Evolutionary conservation across 1,140 invertebrate species (phyloP).

Genomic region (Pemphigus obesinymphae): DNA sequence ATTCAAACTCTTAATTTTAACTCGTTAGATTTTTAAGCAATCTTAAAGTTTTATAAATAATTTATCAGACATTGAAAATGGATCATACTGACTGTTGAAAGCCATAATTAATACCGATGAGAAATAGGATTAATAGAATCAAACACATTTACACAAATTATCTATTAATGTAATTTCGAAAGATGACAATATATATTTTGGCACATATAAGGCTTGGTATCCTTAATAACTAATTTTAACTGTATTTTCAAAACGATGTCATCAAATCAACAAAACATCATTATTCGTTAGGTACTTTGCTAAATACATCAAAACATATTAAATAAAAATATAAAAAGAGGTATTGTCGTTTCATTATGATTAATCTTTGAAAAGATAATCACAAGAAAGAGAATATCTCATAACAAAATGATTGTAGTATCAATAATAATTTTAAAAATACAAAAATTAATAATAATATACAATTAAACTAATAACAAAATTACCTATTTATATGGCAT

Average conservation of each 20-base stretch:
- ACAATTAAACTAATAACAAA: slow-evolving; percentile 39
- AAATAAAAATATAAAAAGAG: slow-evolving; percentile 29
- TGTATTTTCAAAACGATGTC: background rate
- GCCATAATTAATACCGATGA: too few relatives aligned
- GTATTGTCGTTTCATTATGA: slow-evolving; percentile 39
- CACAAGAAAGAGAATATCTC: slow-evolving; percentile 40
- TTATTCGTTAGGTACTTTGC: background rate
- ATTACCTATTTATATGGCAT: slow-evolving; percentile 37
- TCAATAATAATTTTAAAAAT: background rate
- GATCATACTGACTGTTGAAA: too few relatives aligned
- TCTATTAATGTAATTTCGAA: slow-evolving; percentile 2
- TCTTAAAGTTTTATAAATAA: too few relatives aligned
- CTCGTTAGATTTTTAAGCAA: too few relatives aligned
- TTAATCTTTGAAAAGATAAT: background rate
- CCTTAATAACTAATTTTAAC: slow-evolving; percentile 29
- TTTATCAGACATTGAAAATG: too few relatives aligned
- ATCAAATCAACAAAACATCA: background rate
- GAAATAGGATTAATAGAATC: background rate
- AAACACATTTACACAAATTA: background rate
- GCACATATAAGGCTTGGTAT: slow-evolving; percentile 37
- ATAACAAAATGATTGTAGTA: background rate
- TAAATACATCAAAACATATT: background rate
- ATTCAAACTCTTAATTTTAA: too few relatives aligned
- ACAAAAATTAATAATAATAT: slow-evolving; percentile 28
- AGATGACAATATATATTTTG: slow-evolving; percentile 17